Evolutionary conservation across 53 echinoderm and acorn worm species (phyloP).

Genomic region (Holothuria leucospilota): DNA sequence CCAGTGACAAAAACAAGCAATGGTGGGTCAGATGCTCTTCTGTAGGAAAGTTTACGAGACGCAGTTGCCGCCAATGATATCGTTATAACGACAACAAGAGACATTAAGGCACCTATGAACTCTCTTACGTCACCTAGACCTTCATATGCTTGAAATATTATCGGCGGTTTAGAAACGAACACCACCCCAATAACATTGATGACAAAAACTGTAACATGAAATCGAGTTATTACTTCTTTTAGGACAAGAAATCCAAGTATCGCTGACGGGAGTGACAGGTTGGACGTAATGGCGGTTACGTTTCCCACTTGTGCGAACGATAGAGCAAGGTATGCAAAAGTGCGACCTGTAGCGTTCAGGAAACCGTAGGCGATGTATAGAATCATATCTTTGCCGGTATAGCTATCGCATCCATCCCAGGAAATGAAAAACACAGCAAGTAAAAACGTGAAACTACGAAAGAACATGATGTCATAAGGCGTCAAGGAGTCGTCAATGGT

Average conservation of each 20-base stretch:
- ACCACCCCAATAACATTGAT: slow-evolving; percentile 9
- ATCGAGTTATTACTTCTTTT: neutral
- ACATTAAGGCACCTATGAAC: neutral
- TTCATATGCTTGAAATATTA: neutral
- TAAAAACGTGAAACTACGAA: neutral
- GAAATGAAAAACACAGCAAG: neutral
- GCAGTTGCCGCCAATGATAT: neutral
- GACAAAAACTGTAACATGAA: neutral
- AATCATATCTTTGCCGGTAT: neutral
- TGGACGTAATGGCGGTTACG: slow-evolving; percentile 19
- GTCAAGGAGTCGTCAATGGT: neutral
- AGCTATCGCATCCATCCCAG: neutral
- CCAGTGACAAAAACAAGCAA: neutral
- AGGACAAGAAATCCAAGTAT: neutral
- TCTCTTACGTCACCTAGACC: neutral
- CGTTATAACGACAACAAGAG: neutral
- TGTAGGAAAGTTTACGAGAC: slow-evolving; percentile 20
- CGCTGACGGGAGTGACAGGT: slow-evolving; percentile 11
- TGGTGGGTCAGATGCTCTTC: neutral
- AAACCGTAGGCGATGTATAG: neutral
- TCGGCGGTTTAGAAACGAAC: neutral
- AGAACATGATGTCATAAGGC: neutral
- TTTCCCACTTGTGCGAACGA: slow-evolving; percentile 19
- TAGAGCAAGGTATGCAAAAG: neutral
- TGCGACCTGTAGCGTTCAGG: neutral